Percentiles rank a stretch among this genome's conserved stretches.
Conservation (phyloP, 2,113 vertebrate species). For the Sorex fumeus region DNA sequence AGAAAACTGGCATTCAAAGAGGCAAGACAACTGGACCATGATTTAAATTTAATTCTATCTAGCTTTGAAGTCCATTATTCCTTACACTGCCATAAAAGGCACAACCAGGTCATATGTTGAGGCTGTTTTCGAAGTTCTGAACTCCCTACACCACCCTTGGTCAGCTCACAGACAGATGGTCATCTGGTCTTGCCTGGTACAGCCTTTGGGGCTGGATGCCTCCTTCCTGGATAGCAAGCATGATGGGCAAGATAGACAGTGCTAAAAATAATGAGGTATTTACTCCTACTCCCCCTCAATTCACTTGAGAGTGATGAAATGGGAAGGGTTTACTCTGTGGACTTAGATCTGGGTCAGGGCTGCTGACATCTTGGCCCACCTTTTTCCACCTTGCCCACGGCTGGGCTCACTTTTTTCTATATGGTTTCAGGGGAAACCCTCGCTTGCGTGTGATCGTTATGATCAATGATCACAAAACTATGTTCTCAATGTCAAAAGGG, state of each 20-base stretch:
- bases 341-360: conserved; percentile 53
- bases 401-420: conserved; percentile 58
- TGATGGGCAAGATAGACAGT: conserved; percentile 8
- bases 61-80: background rate
- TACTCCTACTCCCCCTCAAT: conserved; percentile 84
- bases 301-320: conserved; percentile 74
- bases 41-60: background rate
- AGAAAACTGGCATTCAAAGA: conserved; percentile 16
- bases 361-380: conserved; percentile 46
- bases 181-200: background rate
- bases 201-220: background rate
- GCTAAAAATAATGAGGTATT: conserved; percentile 86
- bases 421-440: conserved; percentile 35
- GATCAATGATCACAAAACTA: background rate
- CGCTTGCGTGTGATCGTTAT: conserved; percentile 1
- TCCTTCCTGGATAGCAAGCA: conserved; percentile 43
- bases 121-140: background rate
- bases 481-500: conserved; percentile 25
- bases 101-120: background rate
- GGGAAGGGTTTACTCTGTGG: conserved; percentile 54
- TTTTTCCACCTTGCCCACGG: conserved; percentile 35
- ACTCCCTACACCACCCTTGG: background rate
- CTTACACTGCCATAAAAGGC: background rate
- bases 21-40: background rate
- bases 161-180: background rate